Conservation (phyloP, 2,797 vertebrate species). For the Lagocephalus sceleratus region DNA sequence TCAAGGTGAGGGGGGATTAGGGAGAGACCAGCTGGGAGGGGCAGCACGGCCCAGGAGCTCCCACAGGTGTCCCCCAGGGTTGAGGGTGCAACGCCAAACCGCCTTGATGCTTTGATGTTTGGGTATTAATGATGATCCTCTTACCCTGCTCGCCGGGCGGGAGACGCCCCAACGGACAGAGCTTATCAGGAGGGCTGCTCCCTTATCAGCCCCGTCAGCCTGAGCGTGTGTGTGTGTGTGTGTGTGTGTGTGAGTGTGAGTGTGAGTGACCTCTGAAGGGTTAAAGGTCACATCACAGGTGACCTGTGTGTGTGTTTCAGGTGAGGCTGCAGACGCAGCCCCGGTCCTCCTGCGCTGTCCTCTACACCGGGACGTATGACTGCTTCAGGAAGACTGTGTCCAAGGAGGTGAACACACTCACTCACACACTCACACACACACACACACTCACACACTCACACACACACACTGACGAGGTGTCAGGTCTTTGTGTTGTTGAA, state of each 20-base stretch:
- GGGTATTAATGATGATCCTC: no score
- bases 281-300: background rate
- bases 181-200: no score
- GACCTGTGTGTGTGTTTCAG: conserved; percentile 39
- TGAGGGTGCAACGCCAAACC: no score
- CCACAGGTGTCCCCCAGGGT: no score
- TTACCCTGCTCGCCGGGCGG: no score
- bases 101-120: no score
- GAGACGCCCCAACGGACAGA: no score
- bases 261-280: background rate
- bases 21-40: no score
- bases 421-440: conserved; percentile 4
- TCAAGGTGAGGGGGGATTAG: conserved; percentile 76
- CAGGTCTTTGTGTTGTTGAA: background rate
- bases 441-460: conserved; percentile 6
- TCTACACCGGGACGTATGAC: conserved; percentile 75
- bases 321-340: conserved; percentile 79
- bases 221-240: no score
- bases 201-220: background rate
- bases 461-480: background rate
- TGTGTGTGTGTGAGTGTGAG: background rate
- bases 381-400: conserved; percentile 77
- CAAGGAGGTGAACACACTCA: conserved; percentile 67
- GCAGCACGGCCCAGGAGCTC: no score
- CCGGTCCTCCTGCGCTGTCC: conserved; percentile 47